Evolutionary conservation across 2,113 vertebrate species (phyloP).

Genomic region (Heterotilapia buettikoferi): DNA sequence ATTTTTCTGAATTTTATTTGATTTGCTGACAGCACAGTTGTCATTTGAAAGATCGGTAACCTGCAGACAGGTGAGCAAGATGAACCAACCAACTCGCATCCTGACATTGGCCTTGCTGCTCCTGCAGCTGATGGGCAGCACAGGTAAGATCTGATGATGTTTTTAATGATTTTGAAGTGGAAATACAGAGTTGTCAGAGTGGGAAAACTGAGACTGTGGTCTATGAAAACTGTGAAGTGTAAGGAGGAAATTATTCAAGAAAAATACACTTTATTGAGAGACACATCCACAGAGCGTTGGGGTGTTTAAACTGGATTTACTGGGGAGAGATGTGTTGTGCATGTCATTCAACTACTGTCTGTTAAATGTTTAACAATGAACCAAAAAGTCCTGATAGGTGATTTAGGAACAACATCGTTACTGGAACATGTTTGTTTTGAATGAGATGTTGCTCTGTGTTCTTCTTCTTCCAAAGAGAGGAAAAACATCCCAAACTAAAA

Average conservation of each 20-base stretch:
- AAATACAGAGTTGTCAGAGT: not conserved
- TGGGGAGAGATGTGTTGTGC: not conserved
- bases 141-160: conserved; percentile 40
- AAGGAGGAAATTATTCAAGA: not conserved
- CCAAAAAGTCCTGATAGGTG: not conserved
- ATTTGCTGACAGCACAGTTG: not conserved
- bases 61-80: conserved; percentile 2
- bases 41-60: not conserved
- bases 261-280: not conserved
- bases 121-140: not conserved
- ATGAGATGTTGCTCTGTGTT: not conserved
- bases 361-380: not conserved
- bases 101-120: not conserved
- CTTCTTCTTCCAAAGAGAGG: not conserved
- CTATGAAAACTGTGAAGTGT: not conserved
- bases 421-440: not conserved
- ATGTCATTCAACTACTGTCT: not conserved
- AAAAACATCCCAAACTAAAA: not conserved
- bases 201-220: not conserved
- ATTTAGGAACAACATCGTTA: not conserved
- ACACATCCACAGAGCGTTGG: not conserved
- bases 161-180: not conserved
- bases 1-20: not conserved
- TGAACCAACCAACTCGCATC: not conserved
- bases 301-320: not conserved